Percentiles rank a stretch among this genome's conserved stretches.
phyloP scores from a whole-genome alignment of 2,888 invertebrate species.

The Patella ulyssiponensis region DNA sequence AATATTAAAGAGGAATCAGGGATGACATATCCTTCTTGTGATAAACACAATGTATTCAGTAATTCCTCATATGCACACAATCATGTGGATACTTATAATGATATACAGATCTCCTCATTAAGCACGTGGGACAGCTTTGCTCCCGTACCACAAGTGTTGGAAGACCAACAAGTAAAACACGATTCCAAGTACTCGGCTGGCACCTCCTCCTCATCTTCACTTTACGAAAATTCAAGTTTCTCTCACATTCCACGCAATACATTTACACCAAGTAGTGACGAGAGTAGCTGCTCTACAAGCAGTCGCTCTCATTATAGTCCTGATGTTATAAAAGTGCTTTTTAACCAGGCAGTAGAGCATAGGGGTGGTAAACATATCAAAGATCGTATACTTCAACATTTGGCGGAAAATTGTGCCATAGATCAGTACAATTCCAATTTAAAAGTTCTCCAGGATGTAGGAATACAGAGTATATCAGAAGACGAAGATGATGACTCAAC shows the following conservation, averaged over 20 bases:
- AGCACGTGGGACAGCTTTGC: not conserved
- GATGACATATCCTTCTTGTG: not conserved
- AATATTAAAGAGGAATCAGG: not conserved
- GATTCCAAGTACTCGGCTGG: not conserved
- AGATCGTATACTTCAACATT: not conserved
- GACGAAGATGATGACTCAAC: too few relatives aligned
- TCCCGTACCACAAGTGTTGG: not conserved
- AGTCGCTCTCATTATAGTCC: slow-evolving; percentile 44
- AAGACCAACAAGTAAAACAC: not conserved
- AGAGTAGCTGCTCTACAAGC: slow-evolving; percentile 14
- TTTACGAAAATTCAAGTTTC: not conserved
- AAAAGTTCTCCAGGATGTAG: not conserved
- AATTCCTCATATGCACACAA: not conserved
- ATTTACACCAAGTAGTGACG: not conserved
- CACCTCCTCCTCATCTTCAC: not conserved
- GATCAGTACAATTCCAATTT: slow-evolving; percentile 23
- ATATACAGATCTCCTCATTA: too few relatives aligned
- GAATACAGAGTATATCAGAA: too few relatives aligned
- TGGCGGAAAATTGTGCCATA: slow-evolving; percentile 4
- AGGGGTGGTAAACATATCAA: slow-evolving; percentile 11
- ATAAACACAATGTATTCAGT: not conserved
- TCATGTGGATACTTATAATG: not conserved
- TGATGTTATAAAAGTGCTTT: slow-evolving; percentile 51
- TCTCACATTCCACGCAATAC: not conserved
- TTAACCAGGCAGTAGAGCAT: slow-evolving; percentile 44